Evolutionary conservation across 2,888 invertebrate genomes (phyloP).

Genomic region (Scotopteryx bipunctaria): DNA sequence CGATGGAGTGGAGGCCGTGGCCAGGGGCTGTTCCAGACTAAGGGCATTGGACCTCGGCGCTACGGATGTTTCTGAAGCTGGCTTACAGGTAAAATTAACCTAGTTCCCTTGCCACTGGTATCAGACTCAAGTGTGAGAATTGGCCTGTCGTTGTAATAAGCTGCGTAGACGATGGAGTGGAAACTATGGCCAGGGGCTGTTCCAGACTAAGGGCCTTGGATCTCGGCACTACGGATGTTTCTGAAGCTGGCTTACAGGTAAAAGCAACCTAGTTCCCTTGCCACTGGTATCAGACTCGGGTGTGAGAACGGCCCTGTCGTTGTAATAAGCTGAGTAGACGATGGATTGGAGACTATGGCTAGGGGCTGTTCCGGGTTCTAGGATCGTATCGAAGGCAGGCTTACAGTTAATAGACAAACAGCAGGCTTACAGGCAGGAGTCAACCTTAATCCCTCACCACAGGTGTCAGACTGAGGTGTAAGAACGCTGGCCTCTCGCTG

Average conservation of each 20-base stretch:
- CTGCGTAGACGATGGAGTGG: conserved; percentile 94
- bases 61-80: conserved; percentile 96
- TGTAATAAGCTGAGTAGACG: conserved; percentile 95
- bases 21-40: conserved; percentile 92
- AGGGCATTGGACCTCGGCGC: conserved; percentile 96
- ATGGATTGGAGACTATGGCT: conserved; percentile 93
- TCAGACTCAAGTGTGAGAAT: conserved; percentile 94
- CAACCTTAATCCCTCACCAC: background rate
- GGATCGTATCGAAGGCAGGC: conserved; percentile 96
- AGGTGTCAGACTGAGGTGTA: conserved; percentile 94
- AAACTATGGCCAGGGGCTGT: conserved; percentile 92
- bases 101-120: conserved; percentile 72
- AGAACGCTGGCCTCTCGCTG: conserved; percentile 94
- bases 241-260: conserved; percentile 92
- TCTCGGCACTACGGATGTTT: conserved; percentile 96
- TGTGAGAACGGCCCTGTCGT: conserved; percentile 91
- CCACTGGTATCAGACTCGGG: conserved; percentile 93
- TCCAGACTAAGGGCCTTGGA: conserved; percentile 93
- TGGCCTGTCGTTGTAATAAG: conserved; percentile 94
- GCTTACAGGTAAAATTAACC: conserved; percentile 82
- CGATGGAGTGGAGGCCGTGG: conserved; percentile 93
- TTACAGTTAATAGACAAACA: conserved; percentile 84
- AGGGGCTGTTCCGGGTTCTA: conserved; percentile 95
- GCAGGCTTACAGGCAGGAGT: no score
- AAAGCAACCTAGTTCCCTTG: background rate